Base-by-base conservation (phyloP, 2,113 vertebrate species). In the Lampris incognitus region DNA sequence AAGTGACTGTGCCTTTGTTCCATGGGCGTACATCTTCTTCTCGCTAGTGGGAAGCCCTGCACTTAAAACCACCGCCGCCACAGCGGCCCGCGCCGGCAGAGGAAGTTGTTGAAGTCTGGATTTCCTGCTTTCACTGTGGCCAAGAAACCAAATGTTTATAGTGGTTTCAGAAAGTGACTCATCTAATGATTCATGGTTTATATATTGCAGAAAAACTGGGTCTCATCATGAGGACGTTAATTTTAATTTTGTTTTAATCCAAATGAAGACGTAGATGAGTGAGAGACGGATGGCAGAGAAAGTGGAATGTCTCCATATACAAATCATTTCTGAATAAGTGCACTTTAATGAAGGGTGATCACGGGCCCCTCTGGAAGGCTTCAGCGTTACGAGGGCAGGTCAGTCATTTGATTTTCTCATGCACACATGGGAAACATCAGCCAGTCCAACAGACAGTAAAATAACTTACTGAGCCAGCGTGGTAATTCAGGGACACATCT, bases 131-230 rank as follows among this genome's bases (percentile, higher is more conserved):
- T 95, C 92, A 93, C 92, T 92, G 92, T 90, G 94, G 96, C 95
- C 95, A 96, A 96, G 94, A 97, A 95, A 94, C 95, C 90, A 87
- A 95, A 95, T 94, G 94, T 94, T 96, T 95, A 94, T 95, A 95
- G 95, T 94, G 95, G 95, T 97, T 97, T 96, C 95, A 97, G 95
- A 96, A 98, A 97, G 95, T 97, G 97, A 98, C 92, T 97, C 97
- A 96, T 96, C 91, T 93, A 94, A 95, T 97, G 96, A 98, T 96
- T 97, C 94, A 96, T 93, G 94, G 92, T 93, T 94, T 94, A 94
- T 90, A 96, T 94, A 95, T 94, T 94, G 92, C 92, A 93, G 96
- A 95, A 95, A 94, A 93, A 95, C 93, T 92, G 92, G 88, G 93
- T 95, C 91, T 93, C 92, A 95, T 93, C 94, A 94, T 72, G 84